Percentiles rank a stretch among this genome's conserved stretches.
Conservation (phyloP, 1,140 invertebrate species). For the Cataglyphis hispanica region DNA sequence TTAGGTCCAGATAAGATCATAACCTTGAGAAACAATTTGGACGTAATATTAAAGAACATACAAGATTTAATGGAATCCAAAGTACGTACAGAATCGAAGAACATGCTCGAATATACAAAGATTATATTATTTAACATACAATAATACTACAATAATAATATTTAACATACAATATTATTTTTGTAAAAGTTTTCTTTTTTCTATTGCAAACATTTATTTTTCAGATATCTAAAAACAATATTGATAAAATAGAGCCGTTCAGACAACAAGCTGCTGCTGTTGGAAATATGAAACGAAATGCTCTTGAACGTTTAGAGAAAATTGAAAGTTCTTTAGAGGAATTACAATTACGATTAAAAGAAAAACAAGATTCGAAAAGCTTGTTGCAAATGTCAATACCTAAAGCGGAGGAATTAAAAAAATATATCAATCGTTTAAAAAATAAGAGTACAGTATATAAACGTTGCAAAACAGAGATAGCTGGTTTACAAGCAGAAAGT, state of each 20-base stretch:
- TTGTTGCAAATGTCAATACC: slow-evolving; percentile 88
- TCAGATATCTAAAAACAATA: slow-evolving; percentile 83
- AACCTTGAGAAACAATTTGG: slow-evolving; percentile 85
- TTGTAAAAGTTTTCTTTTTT: slow-evolving; percentile 64
- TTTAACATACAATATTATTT: slow-evolving; percentile 77
- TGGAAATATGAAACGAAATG: slow-evolving; percentile 91
- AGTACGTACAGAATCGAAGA: slow-evolving; percentile 55
- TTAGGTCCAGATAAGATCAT: slow-evolving; percentile 90
- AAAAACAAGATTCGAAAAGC: slow-evolving; percentile 85
- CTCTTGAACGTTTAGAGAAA: slow-evolving; percentile 90
- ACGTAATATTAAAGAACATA: slow-evolving; percentile 77
- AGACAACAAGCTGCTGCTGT: slow-evolving; percentile 94
- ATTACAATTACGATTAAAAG: slow-evolving; percentile 86
- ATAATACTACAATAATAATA: no score
- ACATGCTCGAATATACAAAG: no score
- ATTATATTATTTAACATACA: slow-evolving; percentile 80
- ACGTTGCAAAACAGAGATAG: slow-evolving; percentile 91
- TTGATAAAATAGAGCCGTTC: slow-evolving; percentile 93
- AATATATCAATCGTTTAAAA: slow-evolving; percentile 92
- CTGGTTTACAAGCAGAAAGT: slow-evolving; percentile 90
- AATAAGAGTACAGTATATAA: slow-evolving; percentile 94
- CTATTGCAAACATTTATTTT: slow-evolving; percentile 77
- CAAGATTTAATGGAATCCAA: slow-evolving; percentile 81
- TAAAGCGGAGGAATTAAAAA: slow-evolving; percentile 94
- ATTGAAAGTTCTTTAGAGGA: slow-evolving; percentile 88